These are phyloP conservation scores for Acrocephalus scirpaceus DNA, from an alignment of 2,797 vertebrate species.

Conservation along the genomic window DNA sequence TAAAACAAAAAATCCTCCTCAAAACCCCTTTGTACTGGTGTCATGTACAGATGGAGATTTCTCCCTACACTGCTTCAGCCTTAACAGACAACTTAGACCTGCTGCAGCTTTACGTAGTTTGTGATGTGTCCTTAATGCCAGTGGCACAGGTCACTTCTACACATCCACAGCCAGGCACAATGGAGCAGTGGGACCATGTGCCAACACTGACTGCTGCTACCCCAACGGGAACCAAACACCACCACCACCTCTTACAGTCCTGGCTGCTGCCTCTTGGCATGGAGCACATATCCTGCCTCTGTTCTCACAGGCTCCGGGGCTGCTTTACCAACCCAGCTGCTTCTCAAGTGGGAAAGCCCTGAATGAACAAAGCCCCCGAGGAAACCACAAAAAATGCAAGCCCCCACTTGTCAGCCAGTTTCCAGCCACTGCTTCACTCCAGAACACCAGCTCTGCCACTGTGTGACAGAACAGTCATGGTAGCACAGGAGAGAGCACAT, in stretches of 20 bases:
- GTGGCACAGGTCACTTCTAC: not conserved
- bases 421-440: not conserved
- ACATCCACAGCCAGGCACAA: accelerated
- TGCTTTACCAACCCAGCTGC: not conserved
- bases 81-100: not conserved
- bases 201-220: not conserved
- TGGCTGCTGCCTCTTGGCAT: not conserved
- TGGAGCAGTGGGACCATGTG: accelerated
- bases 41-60: constrained; percentile 13
- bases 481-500: not conserved
- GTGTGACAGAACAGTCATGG: not conserved
- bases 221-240: not conserved
- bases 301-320: accelerated
- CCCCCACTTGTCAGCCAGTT: not conserved
- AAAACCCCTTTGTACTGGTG: constrained; percentile 34
- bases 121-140: not conserved
- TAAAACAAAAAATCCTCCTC: constrained; percentile 63
- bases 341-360: not conserved
- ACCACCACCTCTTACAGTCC: not conserved
- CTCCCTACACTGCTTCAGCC: constrained; percentile 19
- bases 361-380: accelerated
- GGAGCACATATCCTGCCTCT: not conserved
- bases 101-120: not conserved
- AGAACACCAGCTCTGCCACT: not conserved
- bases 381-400: not conserved